Conservation (phyloP, 2,888 invertebrate species). For the Pediacus dermestoides region DNA sequence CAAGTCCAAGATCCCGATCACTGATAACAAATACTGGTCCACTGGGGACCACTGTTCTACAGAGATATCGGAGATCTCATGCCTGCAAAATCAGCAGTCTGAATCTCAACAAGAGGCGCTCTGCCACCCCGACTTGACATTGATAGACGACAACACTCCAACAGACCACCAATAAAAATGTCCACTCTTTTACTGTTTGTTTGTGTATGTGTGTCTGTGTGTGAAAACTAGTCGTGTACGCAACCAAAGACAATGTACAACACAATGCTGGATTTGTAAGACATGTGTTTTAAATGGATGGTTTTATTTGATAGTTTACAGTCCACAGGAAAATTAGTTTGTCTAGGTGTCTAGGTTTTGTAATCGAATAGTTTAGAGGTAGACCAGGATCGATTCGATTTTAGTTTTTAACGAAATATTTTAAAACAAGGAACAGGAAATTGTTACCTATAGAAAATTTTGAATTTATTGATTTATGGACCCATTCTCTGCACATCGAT, state of each 20-base stretch:
- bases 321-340: too few relatives aligned
- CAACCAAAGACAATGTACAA: constrained; percentile 12
- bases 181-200: constrained; percentile 29
- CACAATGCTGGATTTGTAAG: constrained; percentile 14
- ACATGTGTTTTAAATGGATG: constrained; percentile 14
- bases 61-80: constrained; percentile 23
- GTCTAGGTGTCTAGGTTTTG: too few relatives aligned
- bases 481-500: too few relatives aligned
- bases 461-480: too few relatives aligned
- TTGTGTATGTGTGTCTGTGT: too few relatives aligned
- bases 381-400: too few relatives aligned
- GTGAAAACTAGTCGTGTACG: constrained; percentile 10
- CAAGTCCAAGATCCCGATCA: constrained; percentile 25
- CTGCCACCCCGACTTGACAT: constrained; percentile 37
- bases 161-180: constrained; percentile 38
- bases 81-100: constrained; percentile 31
- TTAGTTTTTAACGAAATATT: too few relatives aligned
- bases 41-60: constrained; percentile 20
- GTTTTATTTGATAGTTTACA: too few relatives aligned
- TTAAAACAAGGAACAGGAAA: too few relatives aligned
- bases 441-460: too few relatives aligned
- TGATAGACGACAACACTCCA: constrained; percentile 35
- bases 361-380: too few relatives aligned
- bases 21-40: constrained; percentile 31
- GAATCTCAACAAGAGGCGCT: constrained; percentile 31